Conservation (phyloP, 2,113 vertebrate species). For the Chlamydotis undulata region DNA sequence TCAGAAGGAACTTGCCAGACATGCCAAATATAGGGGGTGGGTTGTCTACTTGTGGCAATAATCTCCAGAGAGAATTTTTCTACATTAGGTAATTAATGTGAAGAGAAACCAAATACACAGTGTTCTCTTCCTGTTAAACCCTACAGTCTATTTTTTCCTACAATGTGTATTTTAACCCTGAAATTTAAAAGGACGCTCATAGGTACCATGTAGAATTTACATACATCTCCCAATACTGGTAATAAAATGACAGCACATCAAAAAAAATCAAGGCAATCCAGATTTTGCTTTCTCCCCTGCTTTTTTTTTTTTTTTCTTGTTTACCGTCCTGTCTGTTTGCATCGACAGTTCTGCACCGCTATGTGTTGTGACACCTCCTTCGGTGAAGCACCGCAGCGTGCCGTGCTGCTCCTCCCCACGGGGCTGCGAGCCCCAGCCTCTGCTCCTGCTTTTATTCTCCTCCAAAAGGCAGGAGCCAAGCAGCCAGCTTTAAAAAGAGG, state of each 20-base stretch:
- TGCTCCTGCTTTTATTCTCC: not conserved
- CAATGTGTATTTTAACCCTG: not conserved
- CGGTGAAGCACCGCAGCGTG: not conserved
- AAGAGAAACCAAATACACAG: not conserved
- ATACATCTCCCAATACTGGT: constrained; percentile 32
- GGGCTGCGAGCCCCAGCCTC: not conserved
- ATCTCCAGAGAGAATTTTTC: constrained; percentile 3
- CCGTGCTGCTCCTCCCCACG: not conserved
- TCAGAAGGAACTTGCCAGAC: not conserved
- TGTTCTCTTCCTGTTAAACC: not conserved
- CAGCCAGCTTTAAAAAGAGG: not conserved
- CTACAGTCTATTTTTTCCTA: not conserved
- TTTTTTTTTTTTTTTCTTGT: not conserved
- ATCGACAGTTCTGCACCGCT: not conserved
- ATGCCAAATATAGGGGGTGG: not conserved
- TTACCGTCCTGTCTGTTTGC: constrained; percentile 41
- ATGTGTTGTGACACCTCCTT: constrained; percentile 2
- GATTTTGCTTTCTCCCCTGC: constrained; percentile 8
- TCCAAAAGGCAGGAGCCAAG: not conserved
- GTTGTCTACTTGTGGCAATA: not conserved
- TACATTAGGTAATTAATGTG: not conserved
- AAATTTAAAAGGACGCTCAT: constrained; percentile 15
- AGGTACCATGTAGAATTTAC: constrained; percentile 38
- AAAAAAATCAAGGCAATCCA: constrained; percentile 41
- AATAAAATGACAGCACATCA: constrained; percentile 54